These are phyloP conservation scores for Aphidoletes aphidimyza DNA, from an alignment of 2,888 invertebrate species.

Conservation along the genomic window DNA sequence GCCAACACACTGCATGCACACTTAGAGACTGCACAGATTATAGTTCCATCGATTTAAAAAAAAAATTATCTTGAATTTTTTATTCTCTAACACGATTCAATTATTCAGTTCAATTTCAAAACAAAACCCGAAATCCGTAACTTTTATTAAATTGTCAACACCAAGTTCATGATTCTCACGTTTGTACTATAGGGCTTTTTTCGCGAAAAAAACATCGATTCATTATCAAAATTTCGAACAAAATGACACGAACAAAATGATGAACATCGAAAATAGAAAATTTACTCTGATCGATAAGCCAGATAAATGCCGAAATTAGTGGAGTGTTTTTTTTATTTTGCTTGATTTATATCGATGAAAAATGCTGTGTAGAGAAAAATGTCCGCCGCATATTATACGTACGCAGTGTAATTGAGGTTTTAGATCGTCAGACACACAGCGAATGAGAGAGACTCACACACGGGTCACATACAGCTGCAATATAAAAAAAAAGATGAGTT, in stretches of 20 bases:
- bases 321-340: no score
- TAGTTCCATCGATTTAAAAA: not conserved
- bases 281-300: not conserved
- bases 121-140: no score
- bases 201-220: no score
- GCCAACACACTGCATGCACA: slow-evolving; percentile 32
- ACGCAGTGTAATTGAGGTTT: slow-evolving; percentile 53
- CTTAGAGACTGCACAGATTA: slow-evolving; percentile 5
- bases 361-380: slow-evolving; percentile 34
- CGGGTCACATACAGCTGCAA: slow-evolving; percentile 48
- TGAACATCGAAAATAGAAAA: not conserved
- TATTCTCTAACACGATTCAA: not conserved
- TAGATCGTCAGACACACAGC: slow-evolving; percentile 25
- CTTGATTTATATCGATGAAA: slow-evolving; percentile 25
- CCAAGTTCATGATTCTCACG: no score
- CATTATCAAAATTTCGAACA: not conserved
- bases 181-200: no score
- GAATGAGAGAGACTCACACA: slow-evolving; percentile 27
- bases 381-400: slow-evolving; percentile 52
- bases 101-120: not conserved
- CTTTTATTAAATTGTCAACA: no score
- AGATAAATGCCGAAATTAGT: not conserved
- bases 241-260: not conserved
- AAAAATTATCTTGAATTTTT: slow-evolving; percentile 2
- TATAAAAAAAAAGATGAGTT: slow-evolving; percentile 35